These are phyloP conservation scores for Dasyurus viverrinus DNA, from an alignment of 2,113 vertebrate species.

Conservation along the genomic window DNA sequence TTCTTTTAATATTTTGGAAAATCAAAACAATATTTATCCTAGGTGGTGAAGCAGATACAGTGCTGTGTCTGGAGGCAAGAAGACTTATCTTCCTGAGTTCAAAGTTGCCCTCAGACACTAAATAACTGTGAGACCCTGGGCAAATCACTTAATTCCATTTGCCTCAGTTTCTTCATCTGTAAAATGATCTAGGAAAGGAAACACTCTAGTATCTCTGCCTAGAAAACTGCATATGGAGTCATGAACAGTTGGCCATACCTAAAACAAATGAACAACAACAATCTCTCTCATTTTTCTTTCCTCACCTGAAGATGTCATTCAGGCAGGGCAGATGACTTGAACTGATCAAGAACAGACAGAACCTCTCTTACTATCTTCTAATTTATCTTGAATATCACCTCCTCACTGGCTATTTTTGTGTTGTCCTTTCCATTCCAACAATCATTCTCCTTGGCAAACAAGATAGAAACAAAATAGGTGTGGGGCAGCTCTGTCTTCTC, in stretches of 20 bases:
- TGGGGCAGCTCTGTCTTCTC: not conserved
- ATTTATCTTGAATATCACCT: not conserved
- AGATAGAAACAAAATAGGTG: not conserved
- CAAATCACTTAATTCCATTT: not conserved
- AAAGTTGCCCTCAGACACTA: not conserved
- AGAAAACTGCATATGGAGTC: too few relatives aligned
- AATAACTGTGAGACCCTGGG: not conserved
- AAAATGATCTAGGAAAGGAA: not conserved
- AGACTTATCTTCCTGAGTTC: not conserved
- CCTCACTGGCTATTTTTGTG: not conserved
- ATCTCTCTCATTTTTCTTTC: too few relatives aligned
- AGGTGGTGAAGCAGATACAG: not conserved
- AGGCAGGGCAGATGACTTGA: too few relatives aligned
- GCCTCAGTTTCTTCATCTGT: slow-evolving; percentile 9
- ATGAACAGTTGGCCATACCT: too few relatives aligned
- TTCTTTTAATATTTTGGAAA: too few relatives aligned
- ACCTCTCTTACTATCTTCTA: not conserved
- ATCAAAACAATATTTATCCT: too few relatives aligned
- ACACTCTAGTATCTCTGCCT: too few relatives aligned
- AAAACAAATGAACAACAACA: too few relatives aligned
- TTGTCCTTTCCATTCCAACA: not conserved
- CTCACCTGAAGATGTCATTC: too few relatives aligned
- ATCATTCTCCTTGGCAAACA: not conserved
- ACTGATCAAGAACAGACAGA: not conserved
- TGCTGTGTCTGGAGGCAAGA: not conserved